phyloP scores from a whole-genome alignment of 2,797 vertebrate genomes.

The Anomalospiza imberbis region DNA sequence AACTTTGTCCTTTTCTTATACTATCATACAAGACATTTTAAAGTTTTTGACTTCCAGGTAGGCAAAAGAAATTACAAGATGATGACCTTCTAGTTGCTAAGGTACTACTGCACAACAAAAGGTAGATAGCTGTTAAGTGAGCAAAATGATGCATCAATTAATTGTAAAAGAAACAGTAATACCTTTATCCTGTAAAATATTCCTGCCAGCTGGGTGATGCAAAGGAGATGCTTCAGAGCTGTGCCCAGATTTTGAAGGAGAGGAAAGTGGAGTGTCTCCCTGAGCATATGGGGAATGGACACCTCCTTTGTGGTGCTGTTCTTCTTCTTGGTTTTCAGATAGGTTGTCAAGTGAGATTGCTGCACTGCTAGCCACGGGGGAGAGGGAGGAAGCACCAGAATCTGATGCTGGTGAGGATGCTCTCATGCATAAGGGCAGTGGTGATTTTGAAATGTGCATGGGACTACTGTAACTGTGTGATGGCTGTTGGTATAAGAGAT shows the following conservation, averaged over 20 bases:
- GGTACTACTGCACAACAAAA: not conserved
- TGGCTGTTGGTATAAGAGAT: constrained; percentile 78
- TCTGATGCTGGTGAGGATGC: constrained; percentile 76
- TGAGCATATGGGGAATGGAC: constrained; percentile 31
- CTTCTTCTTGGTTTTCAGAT: constrained; percentile 66
- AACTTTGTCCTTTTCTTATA: not conserved
- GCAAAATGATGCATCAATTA: constrained; percentile 5
- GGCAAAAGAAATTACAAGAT: not conserved
- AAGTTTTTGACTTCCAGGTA: not conserved
- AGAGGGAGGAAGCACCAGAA: constrained; percentile 75
- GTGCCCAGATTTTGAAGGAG: constrained; percentile 71
- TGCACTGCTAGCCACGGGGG: constrained; percentile 72
- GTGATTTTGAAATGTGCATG: constrained; percentile 76
- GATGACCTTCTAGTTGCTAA: not conserved
- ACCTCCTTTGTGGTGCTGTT: constrained; percentile 32
- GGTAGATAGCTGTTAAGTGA: not conserved
- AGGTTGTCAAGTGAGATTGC: constrained; percentile 68
- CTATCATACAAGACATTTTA: not conserved
- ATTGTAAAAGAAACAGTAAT: constrained; percentile 45
- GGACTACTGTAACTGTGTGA: constrained; percentile 75
- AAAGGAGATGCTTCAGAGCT: constrained; percentile 75
- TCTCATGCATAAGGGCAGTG: constrained; percentile 74
- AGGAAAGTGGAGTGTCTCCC: constrained; percentile 67
- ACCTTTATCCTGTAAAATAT: constrained; percentile 72
- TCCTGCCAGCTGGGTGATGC: constrained; percentile 61